Base-by-base conservation (phyloP, 2,113 vertebrate genomes). In the Eleginops maclovinus region DNA sequence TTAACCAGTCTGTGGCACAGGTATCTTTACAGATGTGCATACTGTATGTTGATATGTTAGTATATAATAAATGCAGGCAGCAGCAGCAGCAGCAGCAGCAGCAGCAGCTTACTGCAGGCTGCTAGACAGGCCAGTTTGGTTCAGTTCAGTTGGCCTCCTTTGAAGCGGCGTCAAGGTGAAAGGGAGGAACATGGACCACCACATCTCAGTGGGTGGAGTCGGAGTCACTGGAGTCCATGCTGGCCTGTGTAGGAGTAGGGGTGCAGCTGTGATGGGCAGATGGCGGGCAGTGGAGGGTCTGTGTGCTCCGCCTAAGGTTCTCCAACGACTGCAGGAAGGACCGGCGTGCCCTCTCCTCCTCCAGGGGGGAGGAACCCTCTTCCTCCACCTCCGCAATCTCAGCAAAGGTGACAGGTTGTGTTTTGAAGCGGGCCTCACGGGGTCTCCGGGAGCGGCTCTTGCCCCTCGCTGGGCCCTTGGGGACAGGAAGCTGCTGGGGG, bases 371-470 rank as follows among this genome's bases (percentile, higher is more conserved):
- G 73, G 95, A 96, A 12, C 97, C 98, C 75, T 99, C 98, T 79
- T 99, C 98, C 69, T 99, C 98, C 75, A 98, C 97, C 94, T 99
- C 98, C 47, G 97, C 96, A 71, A 99, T 99, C 94, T 99, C 98
- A 53, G 98, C 96, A 75, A 99, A 99, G 85, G 98, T 99, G 89
- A 99, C 97, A 1, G 98, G 98, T 92, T 99, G 98, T 17, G 98
- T 99, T 91, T 99, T 99, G 94, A 98, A 98, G 80, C 97, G 96
- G 21, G 96, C 96, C 87, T 98, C 96, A 2, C 98, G 94, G 28
- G 96, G 94, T 31, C 97, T 91, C 77, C 97, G 93, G 76, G 94
- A 90, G 59, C 96, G 96, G 66, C 96, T 96, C 79, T 93, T 93
- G 51, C 95, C 94, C 84, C 90, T 89, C 46, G 94, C 93, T 11